phyloP scores from a whole-genome alignment of 2,888 invertebrate species.

The Agonum fuliginosum region DNA sequence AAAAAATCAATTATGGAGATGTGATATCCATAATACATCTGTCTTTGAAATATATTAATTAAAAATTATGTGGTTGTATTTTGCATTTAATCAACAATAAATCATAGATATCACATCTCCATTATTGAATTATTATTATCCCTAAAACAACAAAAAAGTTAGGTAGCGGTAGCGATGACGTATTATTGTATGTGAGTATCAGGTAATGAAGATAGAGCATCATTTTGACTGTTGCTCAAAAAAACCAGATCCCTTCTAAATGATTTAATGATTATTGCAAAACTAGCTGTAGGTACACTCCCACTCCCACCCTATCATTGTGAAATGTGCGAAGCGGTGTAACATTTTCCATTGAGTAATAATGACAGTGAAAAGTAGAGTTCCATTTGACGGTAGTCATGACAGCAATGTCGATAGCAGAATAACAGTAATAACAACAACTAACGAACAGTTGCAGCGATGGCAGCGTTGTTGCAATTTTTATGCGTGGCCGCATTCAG shows the following conservation, averaged over 20 bases:
- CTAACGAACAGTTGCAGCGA: not conserved
- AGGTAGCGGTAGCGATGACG: no score
- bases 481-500: conserved; percentile 54
- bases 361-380: conserved; percentile 19
- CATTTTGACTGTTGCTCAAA: not conserved
- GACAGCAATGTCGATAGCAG: conserved; percentile 41
- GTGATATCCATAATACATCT: no score
- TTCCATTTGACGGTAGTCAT: conserved; percentile 39
- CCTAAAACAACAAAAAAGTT: no score
- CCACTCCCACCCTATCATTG: not conserved
- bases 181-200: no score
- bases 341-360: not conserved
- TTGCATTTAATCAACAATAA: no score
- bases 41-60: no score
- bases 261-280: not conserved
- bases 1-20: no score
- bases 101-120: no score
- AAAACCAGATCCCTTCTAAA: not conserved
- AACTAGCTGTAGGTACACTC: not conserved
- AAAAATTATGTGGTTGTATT: no score
- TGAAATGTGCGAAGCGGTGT: not conserved
- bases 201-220: not conserved
- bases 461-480: conserved; percentile 45
- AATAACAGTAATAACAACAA: not conserved
- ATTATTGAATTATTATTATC: no score